phyloP scores from a whole-genome alignment of 2,888 invertebrate species.

The Girardia tigrina region DNA sequence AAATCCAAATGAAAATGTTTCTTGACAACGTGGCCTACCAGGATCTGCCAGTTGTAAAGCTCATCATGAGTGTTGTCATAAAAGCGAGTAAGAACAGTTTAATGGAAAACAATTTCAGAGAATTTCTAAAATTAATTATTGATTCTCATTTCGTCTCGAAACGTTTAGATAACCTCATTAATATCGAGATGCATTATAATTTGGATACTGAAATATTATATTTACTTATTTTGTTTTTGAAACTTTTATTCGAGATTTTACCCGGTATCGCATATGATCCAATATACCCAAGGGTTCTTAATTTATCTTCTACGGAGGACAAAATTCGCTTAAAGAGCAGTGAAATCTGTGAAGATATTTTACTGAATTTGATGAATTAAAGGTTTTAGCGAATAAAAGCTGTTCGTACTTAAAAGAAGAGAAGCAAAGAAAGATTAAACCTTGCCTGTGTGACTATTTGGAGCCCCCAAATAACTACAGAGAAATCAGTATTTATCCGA shows the following conservation, averaged over 20 bases:
- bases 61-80: not conserved
- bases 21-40: not conserved
- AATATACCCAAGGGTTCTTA: not conserved
- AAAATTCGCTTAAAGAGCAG: not conserved
- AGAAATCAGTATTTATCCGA: constrained; percentile 46
- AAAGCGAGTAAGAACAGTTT: constrained; percentile 25
- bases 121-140: constrained; percentile 12
- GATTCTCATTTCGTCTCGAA: not conserved
- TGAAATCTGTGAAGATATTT: not conserved
- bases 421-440: not conserved
- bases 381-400: not conserved
- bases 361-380: not conserved
- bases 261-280: not conserved
- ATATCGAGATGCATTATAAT: not conserved
- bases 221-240: not conserved
- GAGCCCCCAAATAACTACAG: constrained; percentile 52
- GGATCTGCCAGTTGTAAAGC: not conserved
- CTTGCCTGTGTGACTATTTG: constrained; percentile 25
- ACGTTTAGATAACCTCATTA: not conserved
- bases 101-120: not conserved
- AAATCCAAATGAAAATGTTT: not conserved
- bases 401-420: not conserved
- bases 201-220: not conserved
- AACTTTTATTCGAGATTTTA: not conserved
- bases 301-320: not conserved